These are phyloP conservation scores for Brachionus calyciflorus DNA, from an alignment of 1,140 invertebrate species.

Conservation along the genomic window DNA sequence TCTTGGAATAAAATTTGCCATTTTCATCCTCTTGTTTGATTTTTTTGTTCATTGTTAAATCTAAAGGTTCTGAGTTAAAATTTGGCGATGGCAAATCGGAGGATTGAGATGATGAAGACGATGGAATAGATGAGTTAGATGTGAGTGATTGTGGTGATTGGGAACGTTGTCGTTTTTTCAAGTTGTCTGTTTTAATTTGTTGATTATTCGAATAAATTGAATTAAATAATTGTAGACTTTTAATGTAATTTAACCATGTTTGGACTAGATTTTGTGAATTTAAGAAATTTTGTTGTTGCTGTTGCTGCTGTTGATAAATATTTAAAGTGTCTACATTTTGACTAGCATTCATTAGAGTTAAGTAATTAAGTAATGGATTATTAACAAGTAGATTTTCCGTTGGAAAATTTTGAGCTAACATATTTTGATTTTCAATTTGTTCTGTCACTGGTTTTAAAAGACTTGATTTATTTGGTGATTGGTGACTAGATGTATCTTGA, in stretches of 20 bases:
- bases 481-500: neutral
- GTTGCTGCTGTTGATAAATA: neutral
- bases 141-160: neutral
- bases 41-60: neutral
- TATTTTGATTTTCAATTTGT: neutral
- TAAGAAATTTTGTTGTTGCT: neutral
- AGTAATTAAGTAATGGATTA: neutral
- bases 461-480: neutral
- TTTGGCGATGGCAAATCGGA: neutral
- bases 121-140: neutral
- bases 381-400: neutral
- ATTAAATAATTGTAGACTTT: neutral
- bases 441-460: neutral
- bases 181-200: neutral
- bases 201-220: neutral
- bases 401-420: neutral
- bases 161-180: neutral
- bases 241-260: conserved; percentile 16
- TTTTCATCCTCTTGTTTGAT: neutral
- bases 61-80: neutral
- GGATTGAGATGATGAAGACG: neutral
- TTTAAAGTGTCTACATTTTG: neutral
- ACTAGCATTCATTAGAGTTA: neutral
- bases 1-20: neutral
- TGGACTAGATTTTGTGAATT: conserved; percentile 20